These are phyloP conservation scores for Oryzias javanicus DNA, from an alignment of 2,113 vertebrate species.

Conservation along the genomic window DNA sequence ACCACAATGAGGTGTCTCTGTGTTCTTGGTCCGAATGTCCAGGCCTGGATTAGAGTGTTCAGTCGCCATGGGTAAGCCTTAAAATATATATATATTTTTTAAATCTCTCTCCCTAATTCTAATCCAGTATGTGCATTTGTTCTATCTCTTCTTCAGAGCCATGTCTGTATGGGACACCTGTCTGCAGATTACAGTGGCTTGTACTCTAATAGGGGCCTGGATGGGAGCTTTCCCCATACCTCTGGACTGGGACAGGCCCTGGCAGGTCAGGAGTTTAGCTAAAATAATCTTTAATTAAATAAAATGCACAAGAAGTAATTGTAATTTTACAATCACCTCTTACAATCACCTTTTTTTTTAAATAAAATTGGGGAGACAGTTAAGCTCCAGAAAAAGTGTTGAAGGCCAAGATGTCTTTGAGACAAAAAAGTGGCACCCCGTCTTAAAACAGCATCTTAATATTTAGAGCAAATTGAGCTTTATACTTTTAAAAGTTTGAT, in stretches of 20 bases:
- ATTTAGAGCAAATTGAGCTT: too few relatives aligned
- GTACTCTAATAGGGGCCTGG: conserved; percentile 88
- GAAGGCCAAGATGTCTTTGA: too few relatives aligned
- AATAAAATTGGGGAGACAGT: too few relatives aligned
- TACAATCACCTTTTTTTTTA: too few relatives aligned
- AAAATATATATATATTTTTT: neutral
- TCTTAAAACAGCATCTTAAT: too few relatives aligned
- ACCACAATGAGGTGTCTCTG: conserved; percentile 93
- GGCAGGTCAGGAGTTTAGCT: conserved; percentile 85
- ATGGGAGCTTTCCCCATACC: conserved; percentile 94
- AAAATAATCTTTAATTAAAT: neutral
- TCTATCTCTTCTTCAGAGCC: conserved; percentile 76
- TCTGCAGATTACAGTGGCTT: conserved; percentile 88
- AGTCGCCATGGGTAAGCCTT: conserved; percentile 89
- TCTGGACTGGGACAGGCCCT: conserved; percentile 95
- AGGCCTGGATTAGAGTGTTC: conserved; percentile 94
- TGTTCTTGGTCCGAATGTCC: conserved; percentile 90
- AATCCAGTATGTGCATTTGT: neutral
- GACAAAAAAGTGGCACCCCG: too few relatives aligned
- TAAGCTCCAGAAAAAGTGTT: too few relatives aligned
- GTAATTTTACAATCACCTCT: neutral
- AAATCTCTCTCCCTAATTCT: neutral
- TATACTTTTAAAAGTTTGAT: too few relatives aligned
- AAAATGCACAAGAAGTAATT: neutral
- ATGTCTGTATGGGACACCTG: conserved; percentile 92